Conservation (phyloP, 2,888 invertebrate species). For the Drosophila picticornis region DNA sequence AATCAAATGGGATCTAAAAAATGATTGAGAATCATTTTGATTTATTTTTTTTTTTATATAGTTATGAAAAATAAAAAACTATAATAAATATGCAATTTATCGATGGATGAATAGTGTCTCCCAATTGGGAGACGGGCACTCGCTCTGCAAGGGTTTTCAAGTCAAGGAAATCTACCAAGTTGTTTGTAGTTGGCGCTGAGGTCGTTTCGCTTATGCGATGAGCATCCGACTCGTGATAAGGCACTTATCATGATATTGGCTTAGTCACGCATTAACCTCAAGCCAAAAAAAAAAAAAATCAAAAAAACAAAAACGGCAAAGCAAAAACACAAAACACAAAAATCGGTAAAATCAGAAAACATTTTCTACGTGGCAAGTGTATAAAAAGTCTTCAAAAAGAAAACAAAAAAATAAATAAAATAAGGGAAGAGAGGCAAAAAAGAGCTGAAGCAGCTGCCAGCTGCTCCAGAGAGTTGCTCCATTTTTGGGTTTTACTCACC, state of each 20-base stretch:
- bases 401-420: neutral
- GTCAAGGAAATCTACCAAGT: neutral
- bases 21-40: neutral
- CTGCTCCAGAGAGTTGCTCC: neutral
- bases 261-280: neutral
- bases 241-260: neutral
- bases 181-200: neutral
- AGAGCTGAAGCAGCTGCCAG: no score
- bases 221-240: neutral
- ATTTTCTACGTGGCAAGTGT: neutral
- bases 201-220: neutral
- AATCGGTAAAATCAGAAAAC: neutral
- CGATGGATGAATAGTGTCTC: neutral
- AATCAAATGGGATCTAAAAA: neutral
- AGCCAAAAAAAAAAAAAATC: neutral
- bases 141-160: neutral
- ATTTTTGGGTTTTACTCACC: slow-evolving; percentile 75
- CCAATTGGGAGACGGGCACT: neutral
- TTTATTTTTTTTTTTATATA: neutral
- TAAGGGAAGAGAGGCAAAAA: neutral
- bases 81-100: neutral
- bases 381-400: neutral
- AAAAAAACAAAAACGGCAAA: neutral
- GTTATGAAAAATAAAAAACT: neutral
- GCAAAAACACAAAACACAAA: neutral